A percentile compares a stretch with the other conserved stretches of the same genome.
These are phyloP conservation scores for Synchiropus splendidus DNA, from an alignment of 2,113 vertebrate species.

Conservation along the genomic window DNA sequence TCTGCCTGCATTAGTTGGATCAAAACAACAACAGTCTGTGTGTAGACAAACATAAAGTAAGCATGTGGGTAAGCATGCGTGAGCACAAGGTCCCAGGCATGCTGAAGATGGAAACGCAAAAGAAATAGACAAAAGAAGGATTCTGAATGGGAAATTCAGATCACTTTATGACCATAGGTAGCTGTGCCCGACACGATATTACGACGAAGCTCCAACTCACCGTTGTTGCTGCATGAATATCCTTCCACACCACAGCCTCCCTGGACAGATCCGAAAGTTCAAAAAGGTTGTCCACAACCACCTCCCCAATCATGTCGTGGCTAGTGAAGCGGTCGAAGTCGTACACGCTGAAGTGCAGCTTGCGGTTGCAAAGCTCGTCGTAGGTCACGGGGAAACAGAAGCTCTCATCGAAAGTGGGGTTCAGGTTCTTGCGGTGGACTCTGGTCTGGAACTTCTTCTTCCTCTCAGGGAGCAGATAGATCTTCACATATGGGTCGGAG, in stretches of 20 bases:
- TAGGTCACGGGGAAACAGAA: constrained; percentile 91
- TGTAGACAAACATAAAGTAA: no score
- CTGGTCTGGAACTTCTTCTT: constrained; percentile 98
- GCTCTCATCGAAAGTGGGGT: constrained; percentile 87
- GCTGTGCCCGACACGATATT: no score
- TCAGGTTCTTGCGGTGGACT: constrained; percentile 94
- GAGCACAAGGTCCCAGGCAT: no score
- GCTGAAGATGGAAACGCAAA: no score
- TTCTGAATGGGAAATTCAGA: no score
- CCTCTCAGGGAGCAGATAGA: constrained; percentile 92
- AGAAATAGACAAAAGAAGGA: no score
- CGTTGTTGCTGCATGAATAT: constrained; percentile 87
- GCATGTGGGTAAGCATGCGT: no score
- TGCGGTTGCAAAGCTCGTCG: constrained; percentile 86
- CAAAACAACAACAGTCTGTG: no score
- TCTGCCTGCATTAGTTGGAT: no score
- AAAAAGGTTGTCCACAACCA: constrained; percentile 95
- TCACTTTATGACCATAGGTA: no score
- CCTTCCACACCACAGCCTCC: constrained; percentile 94
- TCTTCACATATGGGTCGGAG: constrained; percentile 95
- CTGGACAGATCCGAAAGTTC: constrained; percentile 94
- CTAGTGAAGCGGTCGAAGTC: constrained; percentile 99
- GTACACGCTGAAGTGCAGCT: constrained; percentile 94
- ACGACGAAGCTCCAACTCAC: constrained; percentile 68
- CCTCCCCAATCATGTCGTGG: constrained; percentile 98